Evolutionary conservation across 2,888 invertebrate species (phyloP), one percentile per base, ranked within the genome.

Genomic region (Lithosia quadra): DNA sequence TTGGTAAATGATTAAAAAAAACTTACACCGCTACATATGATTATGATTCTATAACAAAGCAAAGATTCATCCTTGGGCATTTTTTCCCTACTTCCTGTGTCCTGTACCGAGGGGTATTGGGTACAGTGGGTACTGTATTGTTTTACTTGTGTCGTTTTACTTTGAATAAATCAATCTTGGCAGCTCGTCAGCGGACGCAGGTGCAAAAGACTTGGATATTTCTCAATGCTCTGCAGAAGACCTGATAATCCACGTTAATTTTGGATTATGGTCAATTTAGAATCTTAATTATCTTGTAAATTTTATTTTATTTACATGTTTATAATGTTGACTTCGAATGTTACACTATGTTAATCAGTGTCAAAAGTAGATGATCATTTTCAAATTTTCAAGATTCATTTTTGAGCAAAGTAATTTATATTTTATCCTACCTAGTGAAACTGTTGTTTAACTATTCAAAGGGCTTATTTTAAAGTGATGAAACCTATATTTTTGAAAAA

Each of bases 161-260:
- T 82, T 83, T 80, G 75, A 84, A 91, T 92, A 93, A 92, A 93
- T 94, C 94, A 92, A 90, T 83, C 85, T 85, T 86, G 87, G 87
- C 87, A 87, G 83, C 71, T 80, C 74, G 73, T 85, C 86, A 85
- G 85, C 92, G 92, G 92, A 92, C 89, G 90, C 92, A 92, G 92
- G 89, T 92, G 93, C 78, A 79, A 69, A 63, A 66, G 72, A 75
- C 72, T 79, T 79, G 82, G 75, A 76, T 78, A 80, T 73, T 78
- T 77, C 72, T 78, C 82, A 75, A 74, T 71, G 79, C 75, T 67
- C 69, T 72, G 71, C 74, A 76, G 75, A 76, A 75, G 71, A 71
- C 66, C 67, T 78, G 78, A 78, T 80, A 73, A 75, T 71, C 65
- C 73, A 74, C 69, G 69, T 74, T 81, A 81, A 74, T 74, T 75